Conservation (phyloP, 2,797 vertebrate genomes). For the Sebastes itinus region DNA sequence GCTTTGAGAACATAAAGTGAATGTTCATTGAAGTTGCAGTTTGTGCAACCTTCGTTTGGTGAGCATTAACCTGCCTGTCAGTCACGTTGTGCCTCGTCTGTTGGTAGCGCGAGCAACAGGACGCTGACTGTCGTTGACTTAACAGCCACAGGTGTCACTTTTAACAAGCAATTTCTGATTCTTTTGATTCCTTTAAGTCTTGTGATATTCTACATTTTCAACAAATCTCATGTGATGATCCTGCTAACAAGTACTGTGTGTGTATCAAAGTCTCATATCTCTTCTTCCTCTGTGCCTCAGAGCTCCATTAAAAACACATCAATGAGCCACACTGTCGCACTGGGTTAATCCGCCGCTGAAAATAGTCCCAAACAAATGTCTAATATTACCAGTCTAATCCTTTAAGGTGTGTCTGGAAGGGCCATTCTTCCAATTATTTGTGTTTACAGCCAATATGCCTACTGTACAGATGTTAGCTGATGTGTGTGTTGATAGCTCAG, state of each 20-base stretch:
- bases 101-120: too few species aligned
- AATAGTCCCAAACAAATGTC: background rate
- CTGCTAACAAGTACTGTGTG: background rate
- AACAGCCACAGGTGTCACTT: too few species aligned
- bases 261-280: background rate
- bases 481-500: background rate
- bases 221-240: background rate
- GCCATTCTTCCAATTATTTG: background rate
- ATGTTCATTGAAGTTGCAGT: too few species aligned
- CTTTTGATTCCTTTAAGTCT: background rate
- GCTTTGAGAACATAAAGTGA: too few species aligned
- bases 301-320: background rate
- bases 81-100: too few species aligned
- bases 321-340: background rate
- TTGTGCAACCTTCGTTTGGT: background rate
- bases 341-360: background rate
- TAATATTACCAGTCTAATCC: background rate
- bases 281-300: background rate
- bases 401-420: background rate
- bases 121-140: too few species aligned
- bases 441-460: background rate
- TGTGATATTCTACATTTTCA: background rate
- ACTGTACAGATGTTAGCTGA: background rate
- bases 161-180: too few species aligned
- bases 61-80: too few species aligned